These are phyloP conservation scores for Argya squamiceps DNA, from an alignment of 2,797 vertebrate species.

Conservation along the genomic window DNA sequence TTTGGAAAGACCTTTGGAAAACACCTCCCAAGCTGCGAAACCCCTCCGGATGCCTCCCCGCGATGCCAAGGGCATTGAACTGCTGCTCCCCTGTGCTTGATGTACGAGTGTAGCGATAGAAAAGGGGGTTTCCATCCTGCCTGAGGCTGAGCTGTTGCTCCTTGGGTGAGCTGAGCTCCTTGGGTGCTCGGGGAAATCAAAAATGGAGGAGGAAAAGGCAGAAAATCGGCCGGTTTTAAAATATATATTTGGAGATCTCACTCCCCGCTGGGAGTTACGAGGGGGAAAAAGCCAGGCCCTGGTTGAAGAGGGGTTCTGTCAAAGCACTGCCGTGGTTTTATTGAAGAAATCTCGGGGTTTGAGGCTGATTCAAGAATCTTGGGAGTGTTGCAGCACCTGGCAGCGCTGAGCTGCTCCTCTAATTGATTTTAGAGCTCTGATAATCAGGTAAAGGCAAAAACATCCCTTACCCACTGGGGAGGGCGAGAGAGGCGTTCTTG, in stretches of 20 bases:
- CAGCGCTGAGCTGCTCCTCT: not conserved
- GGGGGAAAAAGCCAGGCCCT: no score
- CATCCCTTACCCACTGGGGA: not conserved
- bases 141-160: not conserved
- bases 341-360: not conserved
- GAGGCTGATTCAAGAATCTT: not conserved
- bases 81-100: rapidly evolving
- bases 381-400: not conserved
- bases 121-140: not conserved
- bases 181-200: rapidly evolving
- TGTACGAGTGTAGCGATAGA: not conserved
- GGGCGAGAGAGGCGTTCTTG: not conserved
- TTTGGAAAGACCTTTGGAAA: not conserved
- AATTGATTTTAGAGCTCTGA: not conserved
- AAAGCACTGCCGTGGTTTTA: not conserved
- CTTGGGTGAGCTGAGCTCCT: no score
- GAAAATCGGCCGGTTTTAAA: rapidly evolving
- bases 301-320: not conserved
- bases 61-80: rapidly evolving
- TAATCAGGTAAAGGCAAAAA: not conserved
- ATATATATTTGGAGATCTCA: rapidly evolving
- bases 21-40: not conserved
- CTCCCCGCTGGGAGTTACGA: rapidly evolving
- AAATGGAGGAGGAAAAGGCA: rapidly evolving
- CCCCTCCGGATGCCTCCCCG: not conserved